phyloP scores from a whole-genome alignment of 1,140 invertebrate species.

The Aphidius gifuensis region DNA sequence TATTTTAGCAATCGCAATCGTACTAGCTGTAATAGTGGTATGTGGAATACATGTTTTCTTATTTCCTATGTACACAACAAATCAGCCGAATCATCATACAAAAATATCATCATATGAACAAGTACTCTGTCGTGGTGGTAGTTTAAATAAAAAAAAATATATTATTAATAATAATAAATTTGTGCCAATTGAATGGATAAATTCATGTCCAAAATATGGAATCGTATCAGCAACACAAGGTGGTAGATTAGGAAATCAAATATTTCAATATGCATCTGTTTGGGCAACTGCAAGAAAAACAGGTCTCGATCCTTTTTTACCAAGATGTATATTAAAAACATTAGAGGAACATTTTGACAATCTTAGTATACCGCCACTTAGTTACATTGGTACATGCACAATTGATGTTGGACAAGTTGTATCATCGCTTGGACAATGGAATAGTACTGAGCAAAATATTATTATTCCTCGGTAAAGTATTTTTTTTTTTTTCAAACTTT shows the following conservation, averaged over 20 bases:
- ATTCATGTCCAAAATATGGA: slow-evolving; percentile 55
- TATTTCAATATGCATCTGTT: slow-evolving; percentile 64
- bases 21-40: slow-evolving; percentile 60
- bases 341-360: slow-evolving; percentile 58
- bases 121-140: slow-evolving; percentile 55
- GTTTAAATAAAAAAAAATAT: slow-evolving; percentile 45
- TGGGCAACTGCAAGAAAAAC: slow-evolving; percentile 60
- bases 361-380: slow-evolving; percentile 59
- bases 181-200: slow-evolving; percentile 38
- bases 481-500: slow-evolving; percentile 7
- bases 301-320: slow-evolving; percentile 60
- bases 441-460: slow-evolving; percentile 61
- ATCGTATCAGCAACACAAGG: slow-evolving; percentile 60
- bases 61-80: slow-evolving; percentile 60
- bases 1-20: slow-evolving; percentile 60
- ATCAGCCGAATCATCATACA: slow-evolving; percentile 42
- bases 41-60: slow-evolving; percentile 62
- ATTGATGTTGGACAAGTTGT: slow-evolving; percentile 53
- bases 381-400: slow-evolving; percentile 59
- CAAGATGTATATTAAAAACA: slow-evolving; percentile 57
- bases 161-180: too few relatives aligned
- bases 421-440: slow-evolving; percentile 58
- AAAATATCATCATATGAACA: slow-evolving; percentile 56
- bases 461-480: slow-evolving; percentile 54
- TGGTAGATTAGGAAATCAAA: slow-evolving; percentile 64